Evolutionary conservation across 2,113 vertebrate genomes (phyloP).

Genomic region (Prochilodus magdalenae): DNA sequence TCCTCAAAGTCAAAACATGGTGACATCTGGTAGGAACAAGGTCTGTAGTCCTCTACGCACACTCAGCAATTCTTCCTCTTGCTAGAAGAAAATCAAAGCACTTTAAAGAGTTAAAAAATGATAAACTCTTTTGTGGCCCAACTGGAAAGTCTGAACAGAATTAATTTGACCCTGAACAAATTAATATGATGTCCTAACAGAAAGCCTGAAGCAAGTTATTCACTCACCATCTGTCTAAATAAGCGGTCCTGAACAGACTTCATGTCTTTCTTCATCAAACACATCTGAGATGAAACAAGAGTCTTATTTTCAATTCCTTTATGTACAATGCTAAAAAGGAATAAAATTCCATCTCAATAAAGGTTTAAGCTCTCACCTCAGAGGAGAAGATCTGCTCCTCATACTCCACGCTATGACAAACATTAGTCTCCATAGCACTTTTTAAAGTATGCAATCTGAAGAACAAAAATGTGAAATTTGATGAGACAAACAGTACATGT

Average conservation of each 20-base stretch:
- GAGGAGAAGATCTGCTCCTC: constrained; percentile 74
- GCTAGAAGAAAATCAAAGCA: constrained; percentile 63
- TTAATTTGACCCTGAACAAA: background rate
- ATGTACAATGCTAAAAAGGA: background rate
- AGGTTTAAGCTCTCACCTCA: constrained; percentile 65
- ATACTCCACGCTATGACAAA: constrained; percentile 62
- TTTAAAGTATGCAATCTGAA: constrained; percentile 68
- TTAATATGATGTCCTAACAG: background rate
- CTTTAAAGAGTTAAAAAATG: background rate
- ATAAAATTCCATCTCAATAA: background rate
- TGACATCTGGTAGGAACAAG: constrained; percentile 71
- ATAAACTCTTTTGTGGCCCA: background rate
- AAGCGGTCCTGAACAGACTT: constrained; percentile 77
- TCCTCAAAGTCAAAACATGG: constrained; percentile 57
- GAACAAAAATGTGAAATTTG: background rate
- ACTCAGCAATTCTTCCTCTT: constrained; percentile 72
- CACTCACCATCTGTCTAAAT: constrained; percentile 77
- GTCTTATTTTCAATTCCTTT: no score
- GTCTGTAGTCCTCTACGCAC: constrained; percentile 74
- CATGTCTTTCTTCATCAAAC: constrained; percentile 75
- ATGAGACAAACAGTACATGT: background rate
- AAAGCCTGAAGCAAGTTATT: background rate
- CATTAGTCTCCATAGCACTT: constrained; percentile 62
- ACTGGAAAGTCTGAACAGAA: background rate
- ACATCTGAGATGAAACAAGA: constrained; percentile 76